A percentile compares a stretch with the other conserved stretches of the same genome.
Conservation (phyloP, 2,888 invertebrate genomes). For the Shargacucullia verbasci region DNA sequence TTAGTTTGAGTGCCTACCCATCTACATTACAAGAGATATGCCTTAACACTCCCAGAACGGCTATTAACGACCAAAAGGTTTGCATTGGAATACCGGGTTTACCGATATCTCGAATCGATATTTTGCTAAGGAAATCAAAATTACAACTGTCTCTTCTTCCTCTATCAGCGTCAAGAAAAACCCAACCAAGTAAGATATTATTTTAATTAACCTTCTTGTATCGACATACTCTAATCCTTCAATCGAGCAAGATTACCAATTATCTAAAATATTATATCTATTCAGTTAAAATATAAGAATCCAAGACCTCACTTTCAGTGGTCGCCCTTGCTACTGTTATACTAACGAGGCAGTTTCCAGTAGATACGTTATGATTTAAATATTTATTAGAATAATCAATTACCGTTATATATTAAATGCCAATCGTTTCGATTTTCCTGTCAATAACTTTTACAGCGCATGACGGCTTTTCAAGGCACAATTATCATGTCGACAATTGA, state of each 20-base stretch:
- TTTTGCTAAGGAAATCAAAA: constrained; percentile 75
- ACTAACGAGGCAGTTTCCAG: no score
- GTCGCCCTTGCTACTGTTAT: no score
- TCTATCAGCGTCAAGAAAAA: constrained; percentile 1
- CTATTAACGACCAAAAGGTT: constrained; percentile 73
- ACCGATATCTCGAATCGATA: constrained; percentile 82
- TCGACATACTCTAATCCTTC: no score
- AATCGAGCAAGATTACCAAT: no score
- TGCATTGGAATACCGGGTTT: constrained; percentile 89
- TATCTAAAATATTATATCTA: no score
- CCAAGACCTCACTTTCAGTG: no score
- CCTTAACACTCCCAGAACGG: constrained; percentile 84
- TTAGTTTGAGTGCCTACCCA: constrained; percentile 67
- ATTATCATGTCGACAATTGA: constrained; percentile 62
- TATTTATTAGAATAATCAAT: background rate
- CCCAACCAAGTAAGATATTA: background rate
- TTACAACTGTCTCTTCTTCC: background rate
- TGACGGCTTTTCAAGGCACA: constrained; percentile 52
- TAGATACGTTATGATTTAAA: no score
- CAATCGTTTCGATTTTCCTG: constrained; percentile 33
- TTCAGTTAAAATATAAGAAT: no score
- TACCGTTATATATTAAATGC: constrained; percentile 26
- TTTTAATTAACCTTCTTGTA: background rate
- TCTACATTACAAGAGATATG: constrained; percentile 81
- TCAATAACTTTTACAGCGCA: constrained; percentile 44